Percentiles rank a stretch among this genome's conserved stretches.
These are phyloP conservation scores for Cantharis rufa DNA, from an alignment of 2,888 invertebrate species.

Conservation along the genomic window DNA sequence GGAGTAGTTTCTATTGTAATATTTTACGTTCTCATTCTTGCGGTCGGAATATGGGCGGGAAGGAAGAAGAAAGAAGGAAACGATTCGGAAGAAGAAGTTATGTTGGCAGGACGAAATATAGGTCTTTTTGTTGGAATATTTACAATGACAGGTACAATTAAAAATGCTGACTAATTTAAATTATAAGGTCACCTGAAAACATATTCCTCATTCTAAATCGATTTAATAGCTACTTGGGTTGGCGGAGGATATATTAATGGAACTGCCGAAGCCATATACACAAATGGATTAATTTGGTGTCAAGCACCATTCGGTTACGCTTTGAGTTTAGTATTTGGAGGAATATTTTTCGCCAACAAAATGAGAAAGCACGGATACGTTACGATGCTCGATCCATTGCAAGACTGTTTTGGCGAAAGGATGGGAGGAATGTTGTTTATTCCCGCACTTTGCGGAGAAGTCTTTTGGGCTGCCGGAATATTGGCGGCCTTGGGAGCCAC, in stretches of 20 bases:
- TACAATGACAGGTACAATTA: slow-evolving; percentile 90
- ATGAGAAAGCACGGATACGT: slow-evolving; percentile 98
- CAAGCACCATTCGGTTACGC: slow-evolving; percentile 99
- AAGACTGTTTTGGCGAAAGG: slow-evolving; percentile 93
- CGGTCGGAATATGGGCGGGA: slow-evolving; percentile 96
- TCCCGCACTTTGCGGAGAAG: slow-evolving; percentile 96
- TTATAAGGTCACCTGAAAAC: neutral
- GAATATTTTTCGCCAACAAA: slow-evolving; percentile 96
- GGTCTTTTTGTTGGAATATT: slow-evolving; percentile 97
- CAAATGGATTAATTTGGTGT: slow-evolving; percentile 92
- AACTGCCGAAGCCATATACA: slow-evolving; percentile 96
- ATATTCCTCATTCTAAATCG: neutral
- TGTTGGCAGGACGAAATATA: slow-evolving; percentile 97
- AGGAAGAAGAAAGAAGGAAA: slow-evolving; percentile 88
- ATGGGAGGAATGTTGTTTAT: slow-evolving; percentile 97
- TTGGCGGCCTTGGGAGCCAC: slow-evolving; percentile 95
- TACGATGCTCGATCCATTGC: slow-evolving; percentile 98
- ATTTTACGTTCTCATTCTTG: slow-evolving; percentile 94
- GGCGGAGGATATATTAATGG: slow-evolving; percentile 99
- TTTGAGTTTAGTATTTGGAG: slow-evolving; percentile 92
- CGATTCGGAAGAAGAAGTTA: slow-evolving; percentile 95
- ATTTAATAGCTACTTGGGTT: slow-evolving; percentile 91
- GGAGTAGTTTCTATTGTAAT: slow-evolving; percentile 93
- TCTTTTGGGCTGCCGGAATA: slow-evolving; percentile 99
- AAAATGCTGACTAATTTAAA: neutral